Base-by-base conservation (phyloP, 2,797 vertebrate genomes). In the Podargus strigoides region DNA sequence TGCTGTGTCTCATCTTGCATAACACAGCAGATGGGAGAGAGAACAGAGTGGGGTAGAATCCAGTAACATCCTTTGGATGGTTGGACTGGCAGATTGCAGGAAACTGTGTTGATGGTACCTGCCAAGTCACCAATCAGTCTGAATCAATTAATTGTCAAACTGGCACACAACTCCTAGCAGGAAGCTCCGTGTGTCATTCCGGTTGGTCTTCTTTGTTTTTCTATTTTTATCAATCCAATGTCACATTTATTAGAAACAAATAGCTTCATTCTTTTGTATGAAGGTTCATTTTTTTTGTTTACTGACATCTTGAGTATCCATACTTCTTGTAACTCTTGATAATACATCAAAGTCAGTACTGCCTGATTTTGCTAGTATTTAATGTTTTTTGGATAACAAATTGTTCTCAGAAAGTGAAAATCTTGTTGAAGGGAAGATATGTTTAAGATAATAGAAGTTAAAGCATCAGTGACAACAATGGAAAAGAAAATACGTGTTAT, bases 11-110 rank as follows among this genome's bases (percentile, higher is more conserved):
- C 85, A 50, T 97, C 96, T 97, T 94, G 94, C 92, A 95, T 96
- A 97, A 93, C 85, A 58, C 80, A 97, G 88, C 98, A 98, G 96
- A 97, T 98, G 97, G 96, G 56, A 95, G 78, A 95, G 89, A 84
- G 90, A 97, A 96, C 41, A 69, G 84, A 97, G 94, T 69, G 90
- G 69, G 93, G 95, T 81, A 95, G 93, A 87, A 87, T 96, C 94
- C 89, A 92, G 92, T 93, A 97, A 93, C 94, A 95, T 94, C 85
- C 73, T 93, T 97, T 96, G 96, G 96, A 97, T 77, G 89, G 90
- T 80, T 96, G 94, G 95, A 89, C 28, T 67, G 95, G 94, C 97
- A 98, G 97, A 97, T 96, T 97, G 97, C 93, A 78, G 91, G 73
- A 69, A 96, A 97, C 88, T 96, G 95, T 89, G 95, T 89, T 92